Conservation (phyloP, 1,140 invertebrate genomes). For the Eurosta solidaginis region DNA sequence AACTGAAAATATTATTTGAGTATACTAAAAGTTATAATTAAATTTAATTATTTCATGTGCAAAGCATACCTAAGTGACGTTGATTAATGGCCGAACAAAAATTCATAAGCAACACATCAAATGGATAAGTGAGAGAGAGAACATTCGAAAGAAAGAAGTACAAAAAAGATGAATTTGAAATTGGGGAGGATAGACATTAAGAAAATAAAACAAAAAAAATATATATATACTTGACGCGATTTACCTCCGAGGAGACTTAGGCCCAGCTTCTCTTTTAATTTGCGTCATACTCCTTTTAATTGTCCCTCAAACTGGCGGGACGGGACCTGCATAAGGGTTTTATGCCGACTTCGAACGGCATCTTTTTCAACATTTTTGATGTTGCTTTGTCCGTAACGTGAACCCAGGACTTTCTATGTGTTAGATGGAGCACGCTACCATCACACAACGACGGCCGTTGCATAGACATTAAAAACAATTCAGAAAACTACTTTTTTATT, state of each 20-base stretch:
- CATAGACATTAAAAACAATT: no score
- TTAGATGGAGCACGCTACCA: background rate
- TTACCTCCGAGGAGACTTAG: no score
- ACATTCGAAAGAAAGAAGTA: background rate
- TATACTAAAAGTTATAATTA: slow-evolving; percentile 11
- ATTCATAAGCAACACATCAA: background rate
- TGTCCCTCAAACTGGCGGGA: no score
- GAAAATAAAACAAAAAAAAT: background rate
- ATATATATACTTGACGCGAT: no score
- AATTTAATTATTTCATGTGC: slow-evolving; percentile 25
- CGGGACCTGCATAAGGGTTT: no score
- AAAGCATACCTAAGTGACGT: slow-evolving; percentile 14
- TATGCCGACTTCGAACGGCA: no score
- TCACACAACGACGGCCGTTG: no score
- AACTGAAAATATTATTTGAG: background rate
- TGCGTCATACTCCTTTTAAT: no score
- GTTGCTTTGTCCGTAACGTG: no score
- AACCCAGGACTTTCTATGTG: no score
- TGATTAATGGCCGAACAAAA: slow-evolving; percentile 3
- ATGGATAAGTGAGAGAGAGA: background rate
- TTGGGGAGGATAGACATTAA: background rate
- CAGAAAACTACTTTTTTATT: background rate
- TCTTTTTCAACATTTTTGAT: no score
- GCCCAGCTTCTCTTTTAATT: no score
- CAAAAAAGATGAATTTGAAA: background rate